Evolutionary conservation across 92 coral and sea anemone species (phyloP).

Genomic region (Zoanthus gigantus): DNA sequence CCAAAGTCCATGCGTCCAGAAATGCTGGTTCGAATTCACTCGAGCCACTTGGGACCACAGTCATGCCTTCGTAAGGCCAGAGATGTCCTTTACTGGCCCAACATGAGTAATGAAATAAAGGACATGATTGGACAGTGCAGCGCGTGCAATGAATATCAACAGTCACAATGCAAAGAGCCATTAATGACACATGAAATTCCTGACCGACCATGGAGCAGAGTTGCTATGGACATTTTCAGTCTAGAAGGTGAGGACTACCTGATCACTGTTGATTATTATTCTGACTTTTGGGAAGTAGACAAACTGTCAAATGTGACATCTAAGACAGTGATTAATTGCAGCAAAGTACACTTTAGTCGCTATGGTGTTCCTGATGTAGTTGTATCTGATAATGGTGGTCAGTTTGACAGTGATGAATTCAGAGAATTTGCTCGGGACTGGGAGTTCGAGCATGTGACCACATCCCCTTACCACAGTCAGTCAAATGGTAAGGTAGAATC

Average conservation of each 20-base stretch:
- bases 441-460: too few species aligned
- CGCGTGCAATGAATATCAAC: conserved; percentile 44
- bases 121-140: conserved; percentile 53
- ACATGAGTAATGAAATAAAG: conserved; percentile 57
- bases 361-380: conserved; percentile 18
- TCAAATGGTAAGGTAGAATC: too few species aligned
- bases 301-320: conserved; percentile 23
- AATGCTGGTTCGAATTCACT: conserved; percentile 60
- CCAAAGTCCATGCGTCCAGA: conserved; percentile 57
- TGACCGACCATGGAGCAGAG: conserved; percentile 24
- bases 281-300: conserved; percentile 31
- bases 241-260: conserved; percentile 38
- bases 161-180: conserved; percentile 53
- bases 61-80: conserved; percentile 51
- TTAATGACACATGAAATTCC: conserved; percentile 64
- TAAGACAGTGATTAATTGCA: conserved; percentile 10
- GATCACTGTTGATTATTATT: conserved; percentile 19
- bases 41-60: conserved; percentile 65
- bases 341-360: conserved; percentile 32
- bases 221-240: conserved; percentile 22
- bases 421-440: background rate
- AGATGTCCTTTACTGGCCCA: conserved; percentile 53
- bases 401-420: conserved; percentile 40
- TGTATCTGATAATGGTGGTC: conserved; percentile 40
- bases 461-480: too few species aligned